Evolutionary conservation across 2,797 vertebrate genomes (phyloP), one percentile per base, ranked within the genome.

Genomic region (Notolepis coatsorum): DNA sequence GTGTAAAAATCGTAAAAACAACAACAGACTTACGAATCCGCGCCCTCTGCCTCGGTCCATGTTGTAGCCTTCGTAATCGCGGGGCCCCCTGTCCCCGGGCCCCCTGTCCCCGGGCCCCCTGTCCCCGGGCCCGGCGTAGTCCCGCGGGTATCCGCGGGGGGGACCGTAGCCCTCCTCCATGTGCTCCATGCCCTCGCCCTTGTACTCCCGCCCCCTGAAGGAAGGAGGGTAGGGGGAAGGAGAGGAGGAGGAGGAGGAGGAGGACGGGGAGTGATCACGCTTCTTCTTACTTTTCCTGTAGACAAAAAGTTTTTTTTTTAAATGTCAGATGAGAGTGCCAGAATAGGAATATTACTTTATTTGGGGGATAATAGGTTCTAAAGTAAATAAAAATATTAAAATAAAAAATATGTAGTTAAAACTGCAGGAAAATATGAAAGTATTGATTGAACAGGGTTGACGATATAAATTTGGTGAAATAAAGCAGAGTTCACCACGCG

Each of bases 271-370:
- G 23, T 96, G 93, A 68, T 98, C 96, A 2, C 97, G 94, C 30
- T 96, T 94, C 90, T 97, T 93, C 73, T 98, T 95, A 58, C 94
- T 95, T 81, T 99, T 99, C 92, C 97, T 99, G 86, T 33, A 30
- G 43, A 1, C 43, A 53, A 54, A 45, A 55, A 6, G 42, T 7
- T 33, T n/a, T n/a, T n/a, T n/a, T n/a, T n/a, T n/a, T n/a, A n/a
- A n/a, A n/a, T n/a, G n/a, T n/a, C n/a, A n/a, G n/a, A n/a, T n/a
- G n/a, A n/a, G n/a, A n/a, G n/a, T n/a, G n/a, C n/a, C n/a, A n/a
- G n/a, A n/a, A n/a, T n/a, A n/a, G n/a, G n/a, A n/a, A n/a, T n/a
- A n/a, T n/a, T n/a, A n/a, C n/a, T n/a, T n/a, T n/a, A n/a, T n/a
- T n/a, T n/a, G n/a, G n/a, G n/a, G n/a, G n/a, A n/a, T n/a, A n/a